These are phyloP conservation scores for Tinea pellionella DNA, from an alignment of 2,888 invertebrate genomes.

Conservation along the genomic window DNA sequence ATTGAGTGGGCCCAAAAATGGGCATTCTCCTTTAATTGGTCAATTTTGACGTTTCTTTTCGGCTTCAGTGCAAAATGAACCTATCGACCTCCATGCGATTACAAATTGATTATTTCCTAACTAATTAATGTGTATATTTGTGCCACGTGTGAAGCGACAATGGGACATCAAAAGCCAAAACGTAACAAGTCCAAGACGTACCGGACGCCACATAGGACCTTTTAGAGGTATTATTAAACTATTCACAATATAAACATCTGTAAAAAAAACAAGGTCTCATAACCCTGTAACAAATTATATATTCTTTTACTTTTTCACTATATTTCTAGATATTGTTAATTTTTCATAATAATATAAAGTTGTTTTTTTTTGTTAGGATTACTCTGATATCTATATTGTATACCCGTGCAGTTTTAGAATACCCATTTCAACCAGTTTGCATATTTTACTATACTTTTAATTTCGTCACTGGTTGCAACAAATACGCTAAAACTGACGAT, in stretches of 20 bases:
- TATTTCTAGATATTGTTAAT: conserved; percentile 25
- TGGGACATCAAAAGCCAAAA: conserved; percentile 45
- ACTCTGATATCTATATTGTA: conserved; percentile 34
- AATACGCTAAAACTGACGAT: neutral
- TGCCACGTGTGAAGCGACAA: conserved; percentile 51
- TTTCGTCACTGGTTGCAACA: neutral
- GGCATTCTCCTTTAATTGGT: too few relatives aligned
- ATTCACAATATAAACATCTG: conserved; percentile 32
- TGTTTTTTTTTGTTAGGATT: conserved; percentile 20
- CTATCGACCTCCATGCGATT: conserved; percentile 33
- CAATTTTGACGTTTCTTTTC: too few relatives aligned
- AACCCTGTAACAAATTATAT: conserved; percentile 37
- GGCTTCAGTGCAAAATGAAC: too few relatives aligned
- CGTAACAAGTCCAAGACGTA: conserved; percentile 22
- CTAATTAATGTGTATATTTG: conserved; percentile 61
- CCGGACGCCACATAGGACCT: neutral
- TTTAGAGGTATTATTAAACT: neutral
- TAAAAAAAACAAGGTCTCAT: conserved; percentile 27
- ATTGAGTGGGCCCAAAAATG: too few relatives aligned
- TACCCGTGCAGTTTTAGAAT: neutral
- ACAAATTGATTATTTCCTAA: conserved; percentile 61
- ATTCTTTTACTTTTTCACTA: conserved; percentile 32
- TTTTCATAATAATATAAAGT: conserved; percentile 45
- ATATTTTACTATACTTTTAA: neutral
- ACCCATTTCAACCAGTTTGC: neutral